Evolutionary conservation across 64 coral and sea anemone species (phyloP), one percentile per base, ranked within the genome.

Genomic region (Astreopora myriophthalma): DNA sequence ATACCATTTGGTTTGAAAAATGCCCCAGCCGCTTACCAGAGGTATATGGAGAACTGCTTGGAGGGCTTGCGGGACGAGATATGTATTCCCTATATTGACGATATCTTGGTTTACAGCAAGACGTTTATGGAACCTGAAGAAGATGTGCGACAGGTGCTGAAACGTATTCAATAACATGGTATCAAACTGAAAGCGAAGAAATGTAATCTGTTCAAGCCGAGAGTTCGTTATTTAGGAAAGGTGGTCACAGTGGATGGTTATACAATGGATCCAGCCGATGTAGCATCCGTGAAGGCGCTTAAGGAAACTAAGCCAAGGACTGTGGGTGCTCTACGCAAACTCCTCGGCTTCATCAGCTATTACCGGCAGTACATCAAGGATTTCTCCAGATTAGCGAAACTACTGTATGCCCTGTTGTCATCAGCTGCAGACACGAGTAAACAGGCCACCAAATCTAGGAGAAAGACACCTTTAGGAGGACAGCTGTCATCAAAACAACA

Each of bases 1-100:
- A 78, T 28, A 13, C 74, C 74, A 17, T 78, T 78, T 78, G 74
- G 46, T 19, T 24, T 78, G 25, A 52, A 52, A 78, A 78, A 78
- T 78, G 74, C 74, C 44, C 74, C 74, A 6, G 74, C 73, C 2
- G 7, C 40, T 48, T 76, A 76, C 73, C 73, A 76, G 40, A 76
- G 73, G 40, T 76, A 76, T 35, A 76, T 76, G 73, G 73, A 76
- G 39, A 76, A 76, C 37, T 48, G 24, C 24, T 39, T 76, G 24
- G 73, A 76, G 38, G 73, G 40, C 23, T 24, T 76, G 8, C 73
- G 40, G 2, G 73, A 76, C 40, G 73, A 76, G 38, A 76, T 76
- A 76, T 76, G 73, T 48, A 76, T 48, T 19, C 73, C 73, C 16
- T 76, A 76, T 48, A 37, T 76, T 27, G 73, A 76, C 17, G 39